These are phyloP conservation scores for Scalopus aquaticus DNA, from an alignment of 2,113 vertebrate species.

Conservation along the genomic window DNA sequence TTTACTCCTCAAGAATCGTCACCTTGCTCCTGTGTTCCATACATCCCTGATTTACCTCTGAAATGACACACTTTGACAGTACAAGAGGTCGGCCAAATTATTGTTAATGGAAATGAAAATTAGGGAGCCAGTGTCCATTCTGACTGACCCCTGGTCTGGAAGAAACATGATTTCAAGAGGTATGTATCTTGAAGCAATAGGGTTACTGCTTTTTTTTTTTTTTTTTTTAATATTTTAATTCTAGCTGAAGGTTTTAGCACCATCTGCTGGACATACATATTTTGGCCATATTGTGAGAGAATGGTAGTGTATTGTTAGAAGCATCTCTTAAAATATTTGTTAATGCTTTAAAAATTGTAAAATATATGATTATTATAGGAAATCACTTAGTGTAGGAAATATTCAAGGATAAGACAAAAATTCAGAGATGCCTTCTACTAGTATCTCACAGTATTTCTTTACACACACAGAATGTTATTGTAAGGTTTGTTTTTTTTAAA, in stretches of 20 bases:
- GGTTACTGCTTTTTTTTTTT: background rate
- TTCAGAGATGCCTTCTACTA: background rate
- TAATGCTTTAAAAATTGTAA: background rate
- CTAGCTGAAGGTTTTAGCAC: slow-evolving; percentile 11
- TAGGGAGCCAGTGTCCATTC: background rate
- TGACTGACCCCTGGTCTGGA: background rate
- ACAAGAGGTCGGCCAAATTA: background rate
- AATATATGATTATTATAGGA: background rate
- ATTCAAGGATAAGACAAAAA: background rate
- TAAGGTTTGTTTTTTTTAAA: background rate
- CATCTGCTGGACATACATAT: slow-evolving; percentile 55
- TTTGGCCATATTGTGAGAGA: background rate
- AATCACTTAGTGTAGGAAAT: background rate
- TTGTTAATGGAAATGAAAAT: background rate
- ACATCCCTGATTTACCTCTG: background rate
- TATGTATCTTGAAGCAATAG: background rate
- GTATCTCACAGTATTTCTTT: background rate
- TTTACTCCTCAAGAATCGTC: background rate
- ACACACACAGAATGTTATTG: background rate
- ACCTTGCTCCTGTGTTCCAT: background rate
- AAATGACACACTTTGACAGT: background rate
- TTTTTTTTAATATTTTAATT: slow-evolving; percentile 33
- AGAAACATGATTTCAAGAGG: background rate
- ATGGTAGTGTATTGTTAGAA: background rate
- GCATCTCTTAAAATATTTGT: background rate